A percentile compares a stretch with the other conserved stretches of the same genome.
These are phyloP conservation scores for Garra rufa DNA, from an alignment of 2,113 vertebrate genomes.

Conservation along the genomic window DNA sequence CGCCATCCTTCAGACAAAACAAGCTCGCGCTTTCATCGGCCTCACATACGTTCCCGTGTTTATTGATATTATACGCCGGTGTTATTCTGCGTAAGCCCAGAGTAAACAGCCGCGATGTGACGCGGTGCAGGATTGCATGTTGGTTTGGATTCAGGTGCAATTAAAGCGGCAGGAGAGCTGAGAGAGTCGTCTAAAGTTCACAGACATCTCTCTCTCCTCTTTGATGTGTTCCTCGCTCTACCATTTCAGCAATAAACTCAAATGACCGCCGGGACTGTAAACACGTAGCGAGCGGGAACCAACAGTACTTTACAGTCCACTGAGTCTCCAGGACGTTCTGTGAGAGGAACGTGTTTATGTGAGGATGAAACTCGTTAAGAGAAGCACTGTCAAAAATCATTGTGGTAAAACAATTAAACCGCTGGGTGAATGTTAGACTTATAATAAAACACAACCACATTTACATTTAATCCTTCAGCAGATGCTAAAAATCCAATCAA, in stretches of 20 bases:
- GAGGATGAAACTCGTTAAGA: neutral
- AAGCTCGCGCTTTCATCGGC: neutral
- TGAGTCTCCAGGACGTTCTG: no score
- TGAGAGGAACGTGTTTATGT: neutral
- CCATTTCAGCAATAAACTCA: constrained; percentile 27
- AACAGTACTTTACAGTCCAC: neutral
- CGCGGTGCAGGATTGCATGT: neutral
- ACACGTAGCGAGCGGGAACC: neutral
- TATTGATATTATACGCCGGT: neutral
- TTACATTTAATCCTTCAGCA: neutral
- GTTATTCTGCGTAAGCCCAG: neutral
- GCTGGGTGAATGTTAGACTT: neutral
- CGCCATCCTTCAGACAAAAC: neutral
- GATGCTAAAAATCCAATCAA: no score
- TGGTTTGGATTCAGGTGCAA: neutral
- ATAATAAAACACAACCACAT: no score
- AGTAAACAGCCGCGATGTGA: neutral
- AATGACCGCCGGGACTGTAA: neutral
- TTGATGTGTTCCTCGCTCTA: neutral
- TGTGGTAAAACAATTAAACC: neutral
- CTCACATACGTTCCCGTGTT: neutral
- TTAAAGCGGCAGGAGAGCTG: neutral
- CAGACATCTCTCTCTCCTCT: neutral
- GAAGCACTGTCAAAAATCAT: neutral
- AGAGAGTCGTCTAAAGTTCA: constrained; percentile 25